Conservation (phyloP, 2,797 vertebrate species). For the Periparus ater region DNA sequence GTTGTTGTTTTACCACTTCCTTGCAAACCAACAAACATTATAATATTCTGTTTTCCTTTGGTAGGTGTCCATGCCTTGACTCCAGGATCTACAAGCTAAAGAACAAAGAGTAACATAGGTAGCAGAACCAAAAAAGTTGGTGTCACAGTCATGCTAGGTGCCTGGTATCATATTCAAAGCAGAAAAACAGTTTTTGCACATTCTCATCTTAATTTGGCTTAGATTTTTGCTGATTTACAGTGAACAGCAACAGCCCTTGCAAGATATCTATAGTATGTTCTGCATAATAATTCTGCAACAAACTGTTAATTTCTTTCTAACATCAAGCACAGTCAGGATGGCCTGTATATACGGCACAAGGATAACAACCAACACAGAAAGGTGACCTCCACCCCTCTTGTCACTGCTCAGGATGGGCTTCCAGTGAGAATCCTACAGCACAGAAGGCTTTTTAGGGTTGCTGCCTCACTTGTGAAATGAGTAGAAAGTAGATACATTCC, state of each 20-base stretch:
- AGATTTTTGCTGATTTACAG: neutral
- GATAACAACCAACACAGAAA: neutral
- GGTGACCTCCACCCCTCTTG: neutral
- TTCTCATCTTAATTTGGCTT: neutral
- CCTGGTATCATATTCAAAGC: neutral
- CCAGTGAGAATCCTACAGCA: neutral
- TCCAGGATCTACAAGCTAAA: constrained; percentile 94
- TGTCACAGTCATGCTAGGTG: neutral
- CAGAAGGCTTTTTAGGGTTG: neutral
- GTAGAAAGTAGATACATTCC: neutral
- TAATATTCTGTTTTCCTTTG: constrained; percentile 98
- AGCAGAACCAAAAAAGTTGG: neutral
- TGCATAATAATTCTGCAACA: neutral
- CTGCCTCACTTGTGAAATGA: neutral
- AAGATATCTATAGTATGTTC: neutral
- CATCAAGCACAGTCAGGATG: neutral
- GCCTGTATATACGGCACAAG: neutral
- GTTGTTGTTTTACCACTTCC: constrained; percentile 98
- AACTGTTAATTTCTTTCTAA: neutral
- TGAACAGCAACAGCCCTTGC: neutral
- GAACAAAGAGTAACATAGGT: constrained; percentile 1
- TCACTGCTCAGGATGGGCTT: neutral
- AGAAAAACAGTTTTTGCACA: neutral
- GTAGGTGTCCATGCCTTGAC: constrained; percentile 99
- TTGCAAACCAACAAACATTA: constrained; percentile 98